Evolutionary conservation across 2,888 invertebrate genomes (phyloP).

Genomic region (Ganaspis brasiliensis): DNA sequence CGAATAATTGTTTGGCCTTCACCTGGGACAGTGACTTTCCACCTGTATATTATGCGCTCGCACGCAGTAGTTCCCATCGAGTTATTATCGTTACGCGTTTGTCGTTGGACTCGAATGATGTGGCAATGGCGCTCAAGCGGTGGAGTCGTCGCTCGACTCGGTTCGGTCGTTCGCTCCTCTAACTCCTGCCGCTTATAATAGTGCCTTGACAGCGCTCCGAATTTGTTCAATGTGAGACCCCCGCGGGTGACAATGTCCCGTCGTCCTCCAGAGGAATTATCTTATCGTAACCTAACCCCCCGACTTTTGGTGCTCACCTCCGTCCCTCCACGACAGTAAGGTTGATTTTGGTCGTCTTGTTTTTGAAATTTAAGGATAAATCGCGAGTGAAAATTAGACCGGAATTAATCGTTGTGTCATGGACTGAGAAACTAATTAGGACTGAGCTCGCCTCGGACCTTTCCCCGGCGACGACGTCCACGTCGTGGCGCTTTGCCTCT

Average conservation of each 20-base stretch:
- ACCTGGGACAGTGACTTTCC: constrained; percentile 40
- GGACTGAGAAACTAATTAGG: constrained; percentile 29
- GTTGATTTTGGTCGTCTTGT: no score
- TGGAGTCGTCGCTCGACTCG: constrained; percentile 64
- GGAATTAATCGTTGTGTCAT: constrained; percentile 58
- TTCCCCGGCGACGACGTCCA: constrained; percentile 29
- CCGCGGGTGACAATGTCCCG: background rate
- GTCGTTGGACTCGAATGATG: constrained; percentile 63
- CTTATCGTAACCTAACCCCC: constrained; percentile 19
- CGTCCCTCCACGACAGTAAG: constrained; percentile 30
- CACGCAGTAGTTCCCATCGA: constrained; percentile 43
- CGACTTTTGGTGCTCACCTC: constrained; percentile 58
- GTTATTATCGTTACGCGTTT: constrained; percentile 63
- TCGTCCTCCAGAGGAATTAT: background rate
- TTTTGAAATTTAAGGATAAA: background rate
- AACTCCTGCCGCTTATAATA: constrained; percentile 44
- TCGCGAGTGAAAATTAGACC: constrained; percentile 45
- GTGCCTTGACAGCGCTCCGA: background rate
- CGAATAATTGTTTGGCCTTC: constrained; percentile 16
- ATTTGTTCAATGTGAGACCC: constrained; percentile 6
- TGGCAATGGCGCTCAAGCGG: constrained; percentile 74
- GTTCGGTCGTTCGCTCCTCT: constrained; percentile 57
- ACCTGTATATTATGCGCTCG: constrained; percentile 44
- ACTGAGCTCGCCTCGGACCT: constrained; percentile 38
- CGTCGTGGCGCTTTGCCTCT: constrained; percentile 14